Evolutionary conservation across 2,888 invertebrate species (phyloP).

Genomic region (Branchellion lobata): DNA sequence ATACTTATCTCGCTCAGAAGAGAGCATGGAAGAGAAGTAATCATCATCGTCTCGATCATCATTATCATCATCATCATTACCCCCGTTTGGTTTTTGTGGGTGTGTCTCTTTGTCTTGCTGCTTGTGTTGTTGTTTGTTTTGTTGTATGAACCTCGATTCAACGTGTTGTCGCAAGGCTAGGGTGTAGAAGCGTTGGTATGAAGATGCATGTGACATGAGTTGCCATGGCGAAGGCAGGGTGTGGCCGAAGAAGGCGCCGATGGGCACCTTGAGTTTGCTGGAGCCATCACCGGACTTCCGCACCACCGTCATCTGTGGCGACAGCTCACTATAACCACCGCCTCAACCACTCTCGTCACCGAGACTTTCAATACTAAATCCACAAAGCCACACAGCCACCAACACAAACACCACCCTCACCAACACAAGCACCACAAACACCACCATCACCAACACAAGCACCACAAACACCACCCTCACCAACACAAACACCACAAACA

Average conservation of each 20-base stretch:
- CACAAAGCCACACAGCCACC: not conserved
- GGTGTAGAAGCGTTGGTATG: not conserved
- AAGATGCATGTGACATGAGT: not conserved
- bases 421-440: too few species aligned
- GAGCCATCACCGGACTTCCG: conserved; percentile 88
- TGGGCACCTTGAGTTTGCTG: conserved; percentile 82
- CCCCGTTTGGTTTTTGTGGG: too few species aligned
- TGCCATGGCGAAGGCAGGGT: conserved; percentile 72
- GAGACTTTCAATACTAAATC: not conserved
- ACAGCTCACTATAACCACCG: not conserved
- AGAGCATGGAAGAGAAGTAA: conserved; percentile 2
- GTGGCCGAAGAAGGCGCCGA: conserved; percentile 91
- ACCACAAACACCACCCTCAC: too few species aligned
- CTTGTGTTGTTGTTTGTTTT: too few species aligned
- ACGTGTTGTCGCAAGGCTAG: not conserved
- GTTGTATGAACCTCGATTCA: too few species aligned
- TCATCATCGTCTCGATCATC: not conserved
- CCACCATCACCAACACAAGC: too few species aligned
- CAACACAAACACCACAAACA: too few species aligned
- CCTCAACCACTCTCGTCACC: not conserved
- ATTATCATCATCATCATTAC: not conserved
- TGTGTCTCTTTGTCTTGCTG: too few species aligned
- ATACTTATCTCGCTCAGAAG: conserved; percentile 54
- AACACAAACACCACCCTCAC: too few species aligned
- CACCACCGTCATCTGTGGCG: conserved; percentile 78